These are phyloP conservation scores for Cyclargus thomasi DNA, from an alignment of 1,140 invertebrate genomes.

Conservation along the genomic window DNA sequence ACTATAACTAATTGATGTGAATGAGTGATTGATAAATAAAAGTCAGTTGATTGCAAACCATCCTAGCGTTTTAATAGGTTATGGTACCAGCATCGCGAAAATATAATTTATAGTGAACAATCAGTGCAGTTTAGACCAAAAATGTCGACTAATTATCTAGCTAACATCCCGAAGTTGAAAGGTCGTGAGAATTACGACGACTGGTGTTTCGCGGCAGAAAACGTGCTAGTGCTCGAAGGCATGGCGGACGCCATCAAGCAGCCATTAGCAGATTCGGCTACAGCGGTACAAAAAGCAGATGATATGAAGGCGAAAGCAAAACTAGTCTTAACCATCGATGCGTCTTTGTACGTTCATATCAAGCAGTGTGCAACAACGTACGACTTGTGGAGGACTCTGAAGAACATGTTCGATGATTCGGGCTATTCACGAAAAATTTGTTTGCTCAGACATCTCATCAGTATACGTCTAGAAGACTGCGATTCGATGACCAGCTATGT, in stretches of 20 bases:
- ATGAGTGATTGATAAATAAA: too few relatives aligned
- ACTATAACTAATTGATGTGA: too few relatives aligned
- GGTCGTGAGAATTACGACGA: constrained; percentile 19
- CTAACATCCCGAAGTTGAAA: constrained; percentile 20
- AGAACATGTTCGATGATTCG: constrained; percentile 23
- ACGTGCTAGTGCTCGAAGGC: constrained; percentile 22
- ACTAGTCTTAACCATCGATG: constrained; percentile 20
- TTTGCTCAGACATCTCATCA: constrained; percentile 17
- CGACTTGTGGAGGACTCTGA: constrained; percentile 20
- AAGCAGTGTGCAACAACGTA: constrained; percentile 11
- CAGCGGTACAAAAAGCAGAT: not conserved
- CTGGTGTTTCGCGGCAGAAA: constrained; percentile 22
- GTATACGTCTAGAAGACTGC: constrained; percentile 17
- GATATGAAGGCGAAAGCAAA: constrained; percentile 21
- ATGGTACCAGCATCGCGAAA: constrained; percentile 12
- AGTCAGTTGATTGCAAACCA: too few relatives aligned
- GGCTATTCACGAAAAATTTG: constrained; percentile 20
- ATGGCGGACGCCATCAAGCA: constrained; percentile 16
- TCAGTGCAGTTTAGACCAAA: constrained; percentile 4
- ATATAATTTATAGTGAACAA: not conserved
- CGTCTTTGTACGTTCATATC: constrained; percentile 24
- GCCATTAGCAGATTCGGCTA: not conserved
- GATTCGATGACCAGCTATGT: constrained; percentile 25
- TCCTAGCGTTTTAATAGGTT: constrained; percentile 16
- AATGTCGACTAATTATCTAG: constrained; percentile 19